Conservation (phyloP, 2,888 invertebrate species). For the Melieria omissa region DNA sequence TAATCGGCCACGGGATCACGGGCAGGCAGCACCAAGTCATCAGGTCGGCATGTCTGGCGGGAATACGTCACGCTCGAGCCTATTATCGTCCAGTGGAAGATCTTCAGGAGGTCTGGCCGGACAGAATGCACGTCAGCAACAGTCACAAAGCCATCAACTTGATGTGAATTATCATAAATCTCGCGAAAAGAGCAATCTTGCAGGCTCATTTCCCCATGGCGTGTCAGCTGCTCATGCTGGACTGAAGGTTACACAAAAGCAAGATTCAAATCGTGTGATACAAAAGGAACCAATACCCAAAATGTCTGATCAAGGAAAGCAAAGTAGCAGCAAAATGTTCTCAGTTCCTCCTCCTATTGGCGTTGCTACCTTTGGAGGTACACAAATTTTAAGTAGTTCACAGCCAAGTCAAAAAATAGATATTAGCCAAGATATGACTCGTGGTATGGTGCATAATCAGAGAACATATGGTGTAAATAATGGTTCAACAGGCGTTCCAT, state of each 20-base stretch:
- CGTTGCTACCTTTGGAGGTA: constrained; percentile 44
- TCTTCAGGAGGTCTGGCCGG: constrained; percentile 31
- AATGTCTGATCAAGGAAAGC: constrained; percentile 34
- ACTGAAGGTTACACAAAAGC: constrained; percentile 55
- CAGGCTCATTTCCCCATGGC: constrained; percentile 47
- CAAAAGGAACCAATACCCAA: constrained; percentile 46
- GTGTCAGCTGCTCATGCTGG: constrained; percentile 35
- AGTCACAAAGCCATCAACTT: constrained; percentile 44
- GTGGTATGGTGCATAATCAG: constrained; percentile 45
- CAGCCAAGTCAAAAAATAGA: constrained; percentile 41
- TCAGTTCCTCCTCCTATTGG: constrained; percentile 45
- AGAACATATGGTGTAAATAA: constrained; percentile 44
- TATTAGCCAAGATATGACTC: constrained; percentile 43
- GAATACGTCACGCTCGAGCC: constrained; percentile 19
- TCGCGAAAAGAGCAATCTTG: constrained; percentile 46
- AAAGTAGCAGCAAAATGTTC: constrained; percentile 52
- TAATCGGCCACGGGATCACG: constrained; percentile 53
- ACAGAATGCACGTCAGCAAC: constrained; percentile 46
- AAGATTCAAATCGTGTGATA: constrained; percentile 46
- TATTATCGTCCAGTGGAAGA: constrained; percentile 25
- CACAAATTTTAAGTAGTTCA: constrained; percentile 12
- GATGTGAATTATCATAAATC: constrained; percentile 63
- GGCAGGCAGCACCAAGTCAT: constrained; percentile 49
- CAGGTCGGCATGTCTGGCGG: constrained; percentile 43
- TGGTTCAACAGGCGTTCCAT: constrained; percentile 27